Conservation (phyloP, 2,113 vertebrate genomes). For the Panthera uncia region DNA sequence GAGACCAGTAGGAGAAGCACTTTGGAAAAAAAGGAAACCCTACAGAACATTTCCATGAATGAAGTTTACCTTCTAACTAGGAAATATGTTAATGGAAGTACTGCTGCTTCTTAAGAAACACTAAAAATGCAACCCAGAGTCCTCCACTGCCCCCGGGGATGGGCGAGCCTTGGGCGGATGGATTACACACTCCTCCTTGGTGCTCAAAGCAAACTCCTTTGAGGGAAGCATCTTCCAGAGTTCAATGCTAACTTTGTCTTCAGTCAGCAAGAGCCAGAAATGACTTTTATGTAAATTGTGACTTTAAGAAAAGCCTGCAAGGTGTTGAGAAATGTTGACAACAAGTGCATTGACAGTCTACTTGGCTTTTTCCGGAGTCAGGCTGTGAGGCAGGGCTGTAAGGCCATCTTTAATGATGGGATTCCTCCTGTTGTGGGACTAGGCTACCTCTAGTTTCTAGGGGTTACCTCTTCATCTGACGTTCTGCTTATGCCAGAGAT, state of each 20-base stretch:
- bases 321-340: not conserved
- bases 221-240: not conserved
- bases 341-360: not conserved
- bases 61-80: constrained; percentile 56
- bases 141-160: not conserved
- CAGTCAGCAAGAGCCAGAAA: not conserved
- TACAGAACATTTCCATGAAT: constrained; percentile 56
- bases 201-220: not conserved
- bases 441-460: not conserved
- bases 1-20: constrained; percentile 49
- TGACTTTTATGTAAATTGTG: not conserved
- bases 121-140: not conserved
- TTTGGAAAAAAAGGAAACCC: constrained; percentile 36
- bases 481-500: not conserved
- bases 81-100: constrained; percentile 40
- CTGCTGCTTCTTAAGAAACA: constrained; percentile 46
- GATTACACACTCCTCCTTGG: not conserved
- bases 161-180: not conserved
- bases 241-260: not conserved
- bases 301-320: not conserved
- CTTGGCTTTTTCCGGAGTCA: not conserved
- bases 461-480: not conserved
- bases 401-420: not conserved
- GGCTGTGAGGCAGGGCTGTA: not conserved
- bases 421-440: not conserved